Evolutionary conservation across 1,140 invertebrate genomes (phyloP), one percentile per base, ranked within the genome.

Genomic region (Bombus polaris): DNA sequence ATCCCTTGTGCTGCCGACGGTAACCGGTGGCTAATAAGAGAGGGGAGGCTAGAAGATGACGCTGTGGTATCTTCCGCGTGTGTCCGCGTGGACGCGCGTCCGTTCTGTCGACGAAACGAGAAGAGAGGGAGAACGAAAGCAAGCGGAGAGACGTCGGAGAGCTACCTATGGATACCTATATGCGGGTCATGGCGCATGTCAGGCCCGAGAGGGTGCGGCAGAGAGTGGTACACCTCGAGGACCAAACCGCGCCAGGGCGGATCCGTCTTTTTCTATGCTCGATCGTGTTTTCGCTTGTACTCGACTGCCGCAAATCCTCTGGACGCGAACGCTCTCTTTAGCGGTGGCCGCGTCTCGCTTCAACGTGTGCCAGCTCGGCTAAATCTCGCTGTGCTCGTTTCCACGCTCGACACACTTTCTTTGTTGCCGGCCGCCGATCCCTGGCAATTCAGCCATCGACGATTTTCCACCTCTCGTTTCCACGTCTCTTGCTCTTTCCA

Each of bases 101-200:
- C 47, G 47, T 53, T 53, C 47, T 22, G 47, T 53, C 18, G 47
- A 22, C 47, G 18, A 22, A 53, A 53, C 47, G 65, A 35, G 15
- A 66, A 1, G 1, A 32, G n/a, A 32, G n/a, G n/a, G 5, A 66
- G 37, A 47, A n/a, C 8, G 72, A 47, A 22, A n/a, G 15, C 25
- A 42, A 42, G 39, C 25, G 15, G 13, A 73, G 68, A 39, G 57
- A 65, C n/a, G 47, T 22, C 22, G 53, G 35, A 70, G 53, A 71
- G 42, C 78, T 42, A 86, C 83, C 86, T 88, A 87, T 75, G 82
- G 83, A 74, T 80, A 91, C 79, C 74, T 93, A 89, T 89, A 86
- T 87, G 83, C 90, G 90, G 92, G 92, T 93, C 92, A 94, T 93
- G 91, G 92, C 92, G 92, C 93, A 93, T 94, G 93, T 93, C 93